phyloP scores from a whole-genome alignment of 2,888 invertebrate species.

The Drosophila longiperda region DNA sequence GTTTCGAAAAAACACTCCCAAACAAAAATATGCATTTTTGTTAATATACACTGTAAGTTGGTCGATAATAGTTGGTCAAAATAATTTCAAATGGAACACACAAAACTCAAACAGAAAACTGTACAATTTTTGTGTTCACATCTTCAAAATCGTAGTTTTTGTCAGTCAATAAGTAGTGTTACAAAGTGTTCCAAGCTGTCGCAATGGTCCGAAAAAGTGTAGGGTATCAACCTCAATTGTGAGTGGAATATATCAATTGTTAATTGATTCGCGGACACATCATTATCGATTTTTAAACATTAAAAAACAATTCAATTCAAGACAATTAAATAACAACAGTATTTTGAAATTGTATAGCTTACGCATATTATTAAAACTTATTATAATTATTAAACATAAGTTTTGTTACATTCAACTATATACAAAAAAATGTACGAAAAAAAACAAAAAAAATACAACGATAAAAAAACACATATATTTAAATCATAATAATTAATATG shows the following conservation, averaged over 20 bases:
- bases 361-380: slow-evolving; percentile 64
- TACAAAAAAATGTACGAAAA: slow-evolving; percentile 67
- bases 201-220: not conserved
- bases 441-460: slow-evolving; percentile 6
- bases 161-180: not conserved
- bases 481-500: slow-evolving; percentile 23
- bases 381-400: slow-evolving; percentile 59
- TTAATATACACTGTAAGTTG: not conserved
- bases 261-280: slow-evolving; percentile 40
- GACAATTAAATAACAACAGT: slow-evolving; percentile 6
- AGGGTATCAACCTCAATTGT: slow-evolving; percentile 22
- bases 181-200: not conserved
- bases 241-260: slow-evolving; percentile 35
- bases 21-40: not conserved
- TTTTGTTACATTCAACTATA: slow-evolving; percentile 63
- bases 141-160: not conserved
- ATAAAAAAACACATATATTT: slow-evolving; percentile 14
- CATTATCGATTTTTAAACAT: not conserved
- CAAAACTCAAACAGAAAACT: too few relatives aligned
- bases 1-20: not conserved
- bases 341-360: slow-evolving; percentile 43
- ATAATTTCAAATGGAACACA: not conserved
- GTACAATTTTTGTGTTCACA: not conserved
- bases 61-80: not conserved
- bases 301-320: not conserved